Conservation (phyloP, 1,140 invertebrate genomes). For the Drosophila nigromelanica region DNA sequence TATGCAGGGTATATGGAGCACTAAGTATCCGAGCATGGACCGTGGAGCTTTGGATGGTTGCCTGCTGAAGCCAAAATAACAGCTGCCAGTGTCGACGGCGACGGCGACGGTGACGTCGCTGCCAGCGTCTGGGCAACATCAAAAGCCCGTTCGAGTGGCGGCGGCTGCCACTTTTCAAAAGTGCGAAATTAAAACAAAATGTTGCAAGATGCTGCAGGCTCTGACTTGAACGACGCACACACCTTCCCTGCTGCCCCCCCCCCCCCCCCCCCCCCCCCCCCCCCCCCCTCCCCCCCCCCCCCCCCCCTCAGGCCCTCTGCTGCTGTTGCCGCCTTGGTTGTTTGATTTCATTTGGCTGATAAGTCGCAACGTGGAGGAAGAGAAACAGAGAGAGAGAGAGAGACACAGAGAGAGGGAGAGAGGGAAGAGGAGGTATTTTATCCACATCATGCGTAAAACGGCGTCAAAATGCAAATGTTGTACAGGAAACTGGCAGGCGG, state of each 20-base stretch:
- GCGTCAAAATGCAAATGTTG: constrained; percentile 79
- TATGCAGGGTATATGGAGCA: neutral
- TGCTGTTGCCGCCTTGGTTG: constrained; percentile 41
- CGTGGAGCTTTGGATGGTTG: constrained; percentile 10
- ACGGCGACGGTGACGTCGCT: constrained; percentile 24
- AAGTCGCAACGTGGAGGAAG: constrained; percentile 51
- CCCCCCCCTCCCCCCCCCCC: neutral
- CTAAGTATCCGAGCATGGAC: neutral
- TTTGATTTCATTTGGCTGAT: constrained; percentile 73
- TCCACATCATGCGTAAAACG: constrained; percentile 75
- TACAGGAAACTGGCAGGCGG: constrained; percentile 61
- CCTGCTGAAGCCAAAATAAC: constrained; percentile 39
- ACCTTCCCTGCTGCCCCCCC: neutral
- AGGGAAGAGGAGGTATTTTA: constrained; percentile 13
- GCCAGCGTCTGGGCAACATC: constrained; percentile 62
- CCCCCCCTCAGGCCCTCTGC: neutral
- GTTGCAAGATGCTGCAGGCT: constrained; percentile 78
- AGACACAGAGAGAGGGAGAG: too few relatives aligned
- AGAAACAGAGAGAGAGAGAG: neutral
- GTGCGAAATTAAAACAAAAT: constrained; percentile 82
- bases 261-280: neutral
- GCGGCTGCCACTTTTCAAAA: constrained; percentile 75
- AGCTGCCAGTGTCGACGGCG: constrained; percentile 31
- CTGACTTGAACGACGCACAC: constrained; percentile 34
- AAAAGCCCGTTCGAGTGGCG: constrained; percentile 72